Base-by-base conservation (phyloP, 2,888 invertebrate genomes). In the Adelphocoris suturalis region DNA sequence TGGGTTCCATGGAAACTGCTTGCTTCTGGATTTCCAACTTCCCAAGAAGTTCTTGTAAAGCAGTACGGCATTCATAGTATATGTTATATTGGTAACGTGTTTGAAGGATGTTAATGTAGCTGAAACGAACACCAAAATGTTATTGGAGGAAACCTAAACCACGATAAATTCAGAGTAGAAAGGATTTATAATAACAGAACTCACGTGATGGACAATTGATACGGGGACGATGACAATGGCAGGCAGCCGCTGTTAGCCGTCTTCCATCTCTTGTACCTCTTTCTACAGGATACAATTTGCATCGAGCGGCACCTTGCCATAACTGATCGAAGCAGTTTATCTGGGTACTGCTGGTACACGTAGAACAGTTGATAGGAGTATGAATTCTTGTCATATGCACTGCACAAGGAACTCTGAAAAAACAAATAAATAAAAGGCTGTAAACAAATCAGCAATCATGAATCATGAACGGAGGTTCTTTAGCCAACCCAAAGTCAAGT, bases 291-390 rank as follows among this genome's bases (percentile, higher is more conserved):
- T 13, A 96, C 94, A 92, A 96, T 94, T 48, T 95, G 95, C 91
- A 95, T 95, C 0, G 93, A 92, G 12, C 95, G 94, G 61, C 96
- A 94, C 92, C 95, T 94, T 4, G 93, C 93, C 92, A 96, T 95
- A 0, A 96, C 95, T 0, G 94, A 93, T 86, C 95, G 94, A 5
- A 97, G 93, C 7, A 96, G 92, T 46, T 94, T 93, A 91, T 97
- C 96, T 0, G 96, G 95, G 93, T 96, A 97, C 91, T 95, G 95
- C 92, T 96, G 96, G 92, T 96, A 96, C 19, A 97, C 95, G 92
- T 95, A 95, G 92, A 96, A 96, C 90, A 97, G 94, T 91, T 96
- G 96, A 92, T 95, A 95, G 0, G 95, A 95, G 93, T 95, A 95
- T 0, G 95, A 94, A 0, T 95, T 94, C 92, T 96, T 95, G 92